Evolutionary conservation across 1,140 invertebrate genomes (phyloP).

Genomic region (Hydropsyche tenuis): DNA sequence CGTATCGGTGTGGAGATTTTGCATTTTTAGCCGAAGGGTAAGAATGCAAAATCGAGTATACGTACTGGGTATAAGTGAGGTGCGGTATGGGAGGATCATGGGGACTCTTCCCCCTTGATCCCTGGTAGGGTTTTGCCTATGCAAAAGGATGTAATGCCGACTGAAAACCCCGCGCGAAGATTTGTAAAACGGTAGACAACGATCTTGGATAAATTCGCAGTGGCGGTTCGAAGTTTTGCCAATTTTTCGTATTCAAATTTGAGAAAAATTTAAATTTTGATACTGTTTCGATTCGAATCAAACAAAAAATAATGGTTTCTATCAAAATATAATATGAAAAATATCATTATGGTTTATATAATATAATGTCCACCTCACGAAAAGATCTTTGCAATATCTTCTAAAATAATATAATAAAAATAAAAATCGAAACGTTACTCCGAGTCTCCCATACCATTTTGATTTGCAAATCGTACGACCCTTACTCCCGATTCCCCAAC

Average conservation of each 20-base stretch:
- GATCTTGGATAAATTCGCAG: conserved; percentile 40
- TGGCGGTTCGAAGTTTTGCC: conserved; percentile 27
- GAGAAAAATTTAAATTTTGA: background rate
- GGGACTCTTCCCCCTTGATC: conserved; percentile 21
- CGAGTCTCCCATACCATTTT: conserved; percentile 13
- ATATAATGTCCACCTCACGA: no score
- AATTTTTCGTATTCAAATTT: background rate
- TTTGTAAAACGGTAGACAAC: conserved; percentile 41
- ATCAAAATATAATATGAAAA: no score
- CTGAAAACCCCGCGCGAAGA: conserved; percentile 36
- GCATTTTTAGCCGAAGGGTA: conserved; percentile 31
- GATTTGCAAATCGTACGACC: conserved; percentile 44
- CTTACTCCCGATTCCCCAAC: conserved; percentile 15
- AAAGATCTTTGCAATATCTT: no score
- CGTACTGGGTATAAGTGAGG: no score
- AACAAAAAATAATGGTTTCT: no score
- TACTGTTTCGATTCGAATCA: no score
- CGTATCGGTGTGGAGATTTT: conserved; percentile 16
- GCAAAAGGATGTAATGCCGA: conserved; percentile 41
- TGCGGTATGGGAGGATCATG: no score
- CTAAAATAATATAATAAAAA: no score
- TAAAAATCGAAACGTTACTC: no score
- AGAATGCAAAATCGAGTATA: background rate
- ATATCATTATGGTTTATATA: no score
- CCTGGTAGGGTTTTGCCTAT: conserved; percentile 34